Evolutionary conservation across 2,888 invertebrate species (phyloP), one percentile per base, ranked within the genome.

Genomic region (Hydroisotoma schaefferi): DNA sequence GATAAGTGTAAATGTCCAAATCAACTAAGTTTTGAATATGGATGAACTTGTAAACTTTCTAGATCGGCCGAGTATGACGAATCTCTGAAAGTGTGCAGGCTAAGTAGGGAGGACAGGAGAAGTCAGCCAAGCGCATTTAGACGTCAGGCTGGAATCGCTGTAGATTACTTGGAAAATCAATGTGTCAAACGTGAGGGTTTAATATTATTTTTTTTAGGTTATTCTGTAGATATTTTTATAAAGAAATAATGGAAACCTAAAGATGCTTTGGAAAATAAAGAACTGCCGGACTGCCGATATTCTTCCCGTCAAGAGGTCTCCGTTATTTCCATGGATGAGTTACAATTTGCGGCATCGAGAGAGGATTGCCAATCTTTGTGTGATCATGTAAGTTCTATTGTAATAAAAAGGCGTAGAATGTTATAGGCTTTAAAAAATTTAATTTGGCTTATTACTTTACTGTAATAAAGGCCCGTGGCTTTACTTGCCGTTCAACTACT

Each of bases 141-240:
- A 53, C 70, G 74, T 25, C 75, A 77, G 25, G 74, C 75, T 8
- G 76, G 75, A 57, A 76, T 77, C 67, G 65, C 76, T 55, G 75
- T 79, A 25, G 81, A 81, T 71, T 81, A 81, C 72, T 74, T 80
- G 61, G 81, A 81, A 71, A 81, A 81, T 73, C 81, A 81, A 73
- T 81, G 81, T 67, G 78, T 80, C 23, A 76, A 77, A 65, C 75
- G 80, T 79, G 73, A 76, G 75, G 68, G 27, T 6, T 23, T 1
- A 15, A 10, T 33, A 33, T 10, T 8, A 33, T 33, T 43, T 26
- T 10, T 48, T 47, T 43, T 33, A 28, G 6, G 15, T 10, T 26
- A 15, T 54, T 43, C 28, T 27, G 15, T 29, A 23, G 25, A 15
- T 48, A n/a, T n/a, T n/a, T n/a, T n/a, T n/a, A n/a, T n/a, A n/a